Evolutionary conservation across 2,797 vertebrate genomes (phyloP), one percentile per base, ranked within the genome.

Genomic region (Centropyge bicolor): DNA sequence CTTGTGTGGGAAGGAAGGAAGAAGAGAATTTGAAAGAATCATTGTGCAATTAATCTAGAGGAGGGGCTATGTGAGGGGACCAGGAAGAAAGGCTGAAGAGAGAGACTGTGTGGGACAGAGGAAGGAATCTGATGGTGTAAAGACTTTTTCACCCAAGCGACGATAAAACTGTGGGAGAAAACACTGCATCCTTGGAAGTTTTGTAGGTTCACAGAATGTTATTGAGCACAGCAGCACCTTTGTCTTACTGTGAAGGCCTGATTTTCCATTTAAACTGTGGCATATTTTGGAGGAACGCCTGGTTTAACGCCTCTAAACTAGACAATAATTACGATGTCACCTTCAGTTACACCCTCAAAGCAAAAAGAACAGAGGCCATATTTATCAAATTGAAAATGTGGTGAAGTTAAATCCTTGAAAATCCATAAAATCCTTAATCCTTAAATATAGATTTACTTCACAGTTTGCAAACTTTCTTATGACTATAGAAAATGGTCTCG

Each of bases 1-100:
- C 77, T 87, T 41, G 40, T 83, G 83, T 76, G 68, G 74, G 74
- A 63, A 84, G 74, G 82, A 92, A 89, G 89, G 86, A 90, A 87
- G 72, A 75, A 49, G 73, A 82, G 72, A 55, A 70, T 70, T 65
- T 84, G 66, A 89, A 86, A 84, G 81, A 84, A 75, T 87, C 83
- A 77, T 76, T 87, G 82, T 84, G 80, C 41, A 73, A 85, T 86
- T 74, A 81, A 77, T 87, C 81, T 70, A 66, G 76, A 79, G 54
- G 76, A 62, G 40, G 31, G 68, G n/a, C 46, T 62, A 70, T 59
- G 62, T 41, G 54, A 73, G 54, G 38, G 35, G 36, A 43, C 16
- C 12, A 62, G 38, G 48, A 43, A 81, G 61, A 65, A 41, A 80
- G 78, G 70, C 11, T 41, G 55, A 66, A 7, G 61, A 82, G 65